Evolutionary conservation across 2,113 vertebrate genomes (phyloP).

Genomic region (Anoura caudifer): DNA sequence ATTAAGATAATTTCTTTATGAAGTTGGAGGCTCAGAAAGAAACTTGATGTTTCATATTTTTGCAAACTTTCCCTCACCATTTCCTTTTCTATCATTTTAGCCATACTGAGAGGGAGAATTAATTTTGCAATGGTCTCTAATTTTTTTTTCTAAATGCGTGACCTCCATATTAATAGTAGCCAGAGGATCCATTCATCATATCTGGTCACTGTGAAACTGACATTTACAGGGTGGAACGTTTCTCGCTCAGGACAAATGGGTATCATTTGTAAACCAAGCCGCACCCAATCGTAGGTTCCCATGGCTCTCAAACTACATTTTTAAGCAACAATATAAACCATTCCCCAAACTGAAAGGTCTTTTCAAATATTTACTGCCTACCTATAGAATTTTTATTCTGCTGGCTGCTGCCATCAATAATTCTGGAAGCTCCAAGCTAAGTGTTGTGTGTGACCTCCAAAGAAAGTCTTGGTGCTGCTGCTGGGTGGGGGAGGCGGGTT

Average conservation of each 20-base stretch:
- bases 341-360: slow-evolving; percentile 74
- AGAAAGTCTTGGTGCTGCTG: slow-evolving; percentile 40
- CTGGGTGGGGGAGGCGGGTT: neutral
- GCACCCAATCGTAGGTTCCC: slow-evolving; percentile 56
- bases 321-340: slow-evolving; percentile 78
- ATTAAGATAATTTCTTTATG: slow-evolving; percentile 84
- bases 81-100: slow-evolving; percentile 45
- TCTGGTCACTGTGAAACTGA: slow-evolving; percentile 75
- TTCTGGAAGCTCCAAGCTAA: slow-evolving; percentile 55
- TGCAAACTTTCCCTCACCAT: slow-evolving; percentile 50
- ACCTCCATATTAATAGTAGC: slow-evolving; percentile 70
- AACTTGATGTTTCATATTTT: slow-evolving; percentile 75
- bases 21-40: slow-evolving; percentile 72
- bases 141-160: slow-evolving; percentile 63
- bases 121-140: slow-evolving; percentile 66
- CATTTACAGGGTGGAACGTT: slow-evolving; percentile 73
- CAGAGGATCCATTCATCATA: slow-evolving; percentile 64
- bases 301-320: slow-evolving; percentile 73
- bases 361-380: slow-evolving; percentile 79
- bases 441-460: slow-evolving; percentile 68
- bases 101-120: slow-evolving; percentile 24
- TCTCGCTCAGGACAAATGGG: slow-evolving; percentile 71
- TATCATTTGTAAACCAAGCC: slow-evolving; percentile 73
- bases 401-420: slow-evolving; percentile 72
- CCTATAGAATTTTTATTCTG: slow-evolving; percentile 76